Evolutionary conservation across 2,797 vertebrate genomes (phyloP).

Genomic region (Spinus pinus): DNA sequence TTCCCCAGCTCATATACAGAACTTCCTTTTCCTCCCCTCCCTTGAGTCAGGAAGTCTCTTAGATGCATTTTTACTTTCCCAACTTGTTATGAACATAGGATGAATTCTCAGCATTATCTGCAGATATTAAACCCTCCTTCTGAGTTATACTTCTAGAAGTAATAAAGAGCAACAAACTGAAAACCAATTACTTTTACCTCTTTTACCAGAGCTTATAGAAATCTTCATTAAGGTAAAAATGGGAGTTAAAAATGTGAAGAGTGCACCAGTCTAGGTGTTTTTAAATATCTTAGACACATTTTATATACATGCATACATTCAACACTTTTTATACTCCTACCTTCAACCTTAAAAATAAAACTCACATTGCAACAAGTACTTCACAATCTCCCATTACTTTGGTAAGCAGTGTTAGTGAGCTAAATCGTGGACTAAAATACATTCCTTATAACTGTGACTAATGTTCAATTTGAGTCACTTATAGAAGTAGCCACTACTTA

Average conservation of each 20-base stretch:
- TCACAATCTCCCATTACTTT: not conserved
- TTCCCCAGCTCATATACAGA: conserved; percentile 68
- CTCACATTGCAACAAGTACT: not conserved
- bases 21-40: conserved; percentile 78
- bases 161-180: not conserved
- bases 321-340: not conserved
- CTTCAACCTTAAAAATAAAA: not conserved
- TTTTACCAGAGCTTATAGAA: not conserved
- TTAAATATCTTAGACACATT: not conserved
- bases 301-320: not conserved
- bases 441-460: not conserved
- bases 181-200: not conserved
- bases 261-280: not conserved
- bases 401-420: not conserved
- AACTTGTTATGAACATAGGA: conserved; percentile 47
- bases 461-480: not conserved
- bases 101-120: not conserved
- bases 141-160: not conserved
- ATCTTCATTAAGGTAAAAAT: not conserved
- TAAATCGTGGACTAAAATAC: not conserved
- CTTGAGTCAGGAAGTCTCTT: conserved; percentile 72
- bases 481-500: not conserved
- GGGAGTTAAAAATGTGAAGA: not conserved
- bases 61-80: conserved; percentile 66
- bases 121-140: not conserved